Evolutionary conservation across 2,888 invertebrate species (phyloP).

Genomic region (Diplolepis rosae): DNA sequence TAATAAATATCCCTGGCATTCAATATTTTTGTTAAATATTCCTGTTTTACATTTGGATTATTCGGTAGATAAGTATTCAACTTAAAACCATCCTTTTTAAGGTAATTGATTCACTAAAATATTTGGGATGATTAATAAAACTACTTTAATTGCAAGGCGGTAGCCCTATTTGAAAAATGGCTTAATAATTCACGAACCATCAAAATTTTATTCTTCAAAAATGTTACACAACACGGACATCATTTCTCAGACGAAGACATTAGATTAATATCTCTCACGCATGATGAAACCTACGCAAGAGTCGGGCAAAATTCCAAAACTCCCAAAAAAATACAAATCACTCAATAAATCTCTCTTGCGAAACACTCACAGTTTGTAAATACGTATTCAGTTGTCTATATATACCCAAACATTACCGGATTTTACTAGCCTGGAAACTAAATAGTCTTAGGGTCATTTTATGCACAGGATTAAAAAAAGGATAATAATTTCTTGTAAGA

Average conservation of each 20-base stretch:
- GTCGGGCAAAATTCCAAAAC: background rate
- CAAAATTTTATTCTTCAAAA: background rate
- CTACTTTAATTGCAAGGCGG: background rate
- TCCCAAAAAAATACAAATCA: background rate
- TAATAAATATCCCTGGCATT: too few relatives aligned
- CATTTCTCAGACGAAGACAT: background rate
- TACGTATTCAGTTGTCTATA: background rate
- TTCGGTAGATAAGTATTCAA: too few relatives aligned
- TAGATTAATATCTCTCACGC: background rate
- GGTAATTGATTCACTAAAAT: background rate
- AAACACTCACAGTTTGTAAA: background rate
- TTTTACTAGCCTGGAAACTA: background rate
- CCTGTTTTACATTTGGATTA: too few relatives aligned
- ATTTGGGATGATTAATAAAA: background rate
- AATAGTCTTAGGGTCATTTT: constrained; percentile 32
- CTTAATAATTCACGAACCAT: background rate
- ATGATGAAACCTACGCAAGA: background rate
- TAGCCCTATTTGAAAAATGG: background rate
- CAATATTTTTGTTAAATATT: too few relatives aligned
- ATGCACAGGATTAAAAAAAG: constrained; percentile 50
- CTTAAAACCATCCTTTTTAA: too few relatives aligned
- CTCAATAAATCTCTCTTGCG: background rate
- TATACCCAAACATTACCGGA: background rate
- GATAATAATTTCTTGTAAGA: constrained; percentile 49
- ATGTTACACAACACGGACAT: background rate